Percentiles rank a stretch among this genome's conserved stretches.
phyloP scores from a whole-genome alignment of 53 echinoderm and acorn worm genomes.

The Luidia sarsii region DNA sequence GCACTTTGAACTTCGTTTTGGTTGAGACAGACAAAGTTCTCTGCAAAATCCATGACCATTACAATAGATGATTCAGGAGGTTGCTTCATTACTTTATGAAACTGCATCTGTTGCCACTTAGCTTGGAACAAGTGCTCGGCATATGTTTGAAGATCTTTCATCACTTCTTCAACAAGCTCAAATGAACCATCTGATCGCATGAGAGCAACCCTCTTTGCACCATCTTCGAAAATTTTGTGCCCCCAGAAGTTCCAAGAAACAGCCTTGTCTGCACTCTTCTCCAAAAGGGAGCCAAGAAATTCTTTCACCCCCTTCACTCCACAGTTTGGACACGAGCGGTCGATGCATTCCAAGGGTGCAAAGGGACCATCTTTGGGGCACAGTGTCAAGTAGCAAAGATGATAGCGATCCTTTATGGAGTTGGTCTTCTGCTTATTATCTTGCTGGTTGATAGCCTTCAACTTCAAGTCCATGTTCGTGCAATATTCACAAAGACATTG shows the following conservation, averaged over 20 bases:
- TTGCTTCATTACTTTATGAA: no score
- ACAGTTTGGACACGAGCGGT: slow-evolving; percentile 46
- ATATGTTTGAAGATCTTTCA: background rate
- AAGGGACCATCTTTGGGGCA: slow-evolving; percentile 28
- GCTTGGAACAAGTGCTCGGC: no score
- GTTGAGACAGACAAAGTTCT: slow-evolving; percentile 20
- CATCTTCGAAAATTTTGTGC: slow-evolving; percentile 4
- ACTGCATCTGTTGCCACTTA: no score
- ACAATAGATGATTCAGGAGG: no score
- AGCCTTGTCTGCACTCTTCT: background rate
- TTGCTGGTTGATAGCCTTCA: slow-evolving; percentile 52
- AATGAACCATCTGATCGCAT: background rate
- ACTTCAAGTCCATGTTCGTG: slow-evolving; percentile 24
- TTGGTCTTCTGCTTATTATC: slow-evolving; percentile 1
- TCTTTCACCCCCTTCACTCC: slow-evolving; percentile 12
- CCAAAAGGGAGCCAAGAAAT: slow-evolving; percentile 1
- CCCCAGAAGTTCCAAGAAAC: slow-evolving; percentile 19
- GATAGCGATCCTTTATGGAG: background rate
- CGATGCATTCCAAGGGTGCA: slow-evolving; percentile 26
- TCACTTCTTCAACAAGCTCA: slow-evolving; percentile 16
- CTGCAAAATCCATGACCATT: slow-evolving; percentile 44
- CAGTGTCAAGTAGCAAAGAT: slow-evolving; percentile 11
- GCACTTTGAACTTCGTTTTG: slow-evolving; percentile 57
- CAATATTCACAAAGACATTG: slow-evolving; percentile 57
- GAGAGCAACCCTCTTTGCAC: background rate